A percentile compares a stretch with the other conserved stretches of the same genome.
These are phyloP conservation scores for Atethmia centrago DNA, from an alignment of 2,888 invertebrate genomes.

Conservation along the genomic window DNA sequence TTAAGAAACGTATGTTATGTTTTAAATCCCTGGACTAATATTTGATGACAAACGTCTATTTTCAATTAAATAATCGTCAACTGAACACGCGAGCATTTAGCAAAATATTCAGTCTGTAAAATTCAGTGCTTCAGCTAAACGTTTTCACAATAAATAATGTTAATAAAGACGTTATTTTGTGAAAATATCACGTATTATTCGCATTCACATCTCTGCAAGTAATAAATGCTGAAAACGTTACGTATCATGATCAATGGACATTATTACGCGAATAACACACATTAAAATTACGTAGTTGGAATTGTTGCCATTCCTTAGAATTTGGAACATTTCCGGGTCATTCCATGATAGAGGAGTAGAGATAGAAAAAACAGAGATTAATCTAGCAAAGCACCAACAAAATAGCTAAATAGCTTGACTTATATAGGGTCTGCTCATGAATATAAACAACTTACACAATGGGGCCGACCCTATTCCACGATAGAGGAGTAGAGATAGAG, in stretches of 20 bases:
- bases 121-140: slow-evolving; percentile 26
- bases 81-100: neutral
- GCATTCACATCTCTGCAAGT: neutral
- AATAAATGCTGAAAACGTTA: slow-evolving; percentile 13
- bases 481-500: too few species aligned
- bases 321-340: neutral
- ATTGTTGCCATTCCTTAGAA: neutral
- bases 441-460: too few species aligned
- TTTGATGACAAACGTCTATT: slow-evolving; percentile 16
- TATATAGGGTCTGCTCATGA: too few species aligned
- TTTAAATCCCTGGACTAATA: neutral
- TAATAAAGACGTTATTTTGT: slow-evolving; percentile 29
- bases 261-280: slow-evolving; percentile 9
- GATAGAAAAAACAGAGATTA: neutral
- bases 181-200: slow-evolving; percentile 5
- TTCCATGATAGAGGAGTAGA: neutral
- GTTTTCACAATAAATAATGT: slow-evolving; percentile 34
- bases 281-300: neutral
- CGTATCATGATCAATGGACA: slow-evolving; percentile 23
- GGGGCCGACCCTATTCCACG: too few species aligned
- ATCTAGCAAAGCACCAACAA: too few species aligned
- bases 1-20: neutral
- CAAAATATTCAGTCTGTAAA: slow-evolving; percentile 16
- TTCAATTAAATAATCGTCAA: slow-evolving; percentile 20
- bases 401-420: too few species aligned